These are phyloP conservation scores for Epicauta chinensis DNA, from an alignment of 1,140 invertebrate species.

Conservation along the genomic window DNA sequence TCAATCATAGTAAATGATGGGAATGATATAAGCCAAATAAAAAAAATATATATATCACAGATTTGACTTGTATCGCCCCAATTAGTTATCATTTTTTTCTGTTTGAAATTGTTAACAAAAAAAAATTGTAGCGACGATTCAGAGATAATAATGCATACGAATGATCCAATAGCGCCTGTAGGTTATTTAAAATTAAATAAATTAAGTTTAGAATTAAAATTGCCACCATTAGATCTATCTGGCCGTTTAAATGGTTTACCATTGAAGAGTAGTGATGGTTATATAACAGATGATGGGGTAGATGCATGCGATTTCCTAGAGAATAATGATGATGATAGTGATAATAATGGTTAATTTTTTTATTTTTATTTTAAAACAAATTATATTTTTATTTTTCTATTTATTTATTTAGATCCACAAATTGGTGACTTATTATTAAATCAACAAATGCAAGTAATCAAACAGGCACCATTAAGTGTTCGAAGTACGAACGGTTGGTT, in stretches of 20 bases:
- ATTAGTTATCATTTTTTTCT: constrained; percentile 2
- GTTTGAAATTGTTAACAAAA: no score
- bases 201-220: constrained; percentile 67
- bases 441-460: background rate
- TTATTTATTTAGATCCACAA: no score
- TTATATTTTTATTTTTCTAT: no score
- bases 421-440: no score
- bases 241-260: constrained; percentile 47
- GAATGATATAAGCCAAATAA: no score
- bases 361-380: no score
- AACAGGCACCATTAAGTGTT: constrained; percentile 30
- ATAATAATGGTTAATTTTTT: background rate
- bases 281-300: constrained; percentile 51
- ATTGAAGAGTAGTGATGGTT: constrained; percentile 52
- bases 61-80: no score
- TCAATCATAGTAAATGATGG: no score
- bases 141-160: constrained; percentile 80
- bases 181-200: constrained; percentile 86
- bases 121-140: constrained; percentile 69
- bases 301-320: constrained; percentile 48
- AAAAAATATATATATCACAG: no score
- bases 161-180: constrained; percentile 87
- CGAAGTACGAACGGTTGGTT: constrained; percentile 69
- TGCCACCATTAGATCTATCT: constrained; percentile 40
- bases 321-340: constrained; percentile 39